These are phyloP conservation scores for Bufotes viridis DNA, from an alignment of 2,797 vertebrate genomes.

Conservation along the genomic window DNA sequence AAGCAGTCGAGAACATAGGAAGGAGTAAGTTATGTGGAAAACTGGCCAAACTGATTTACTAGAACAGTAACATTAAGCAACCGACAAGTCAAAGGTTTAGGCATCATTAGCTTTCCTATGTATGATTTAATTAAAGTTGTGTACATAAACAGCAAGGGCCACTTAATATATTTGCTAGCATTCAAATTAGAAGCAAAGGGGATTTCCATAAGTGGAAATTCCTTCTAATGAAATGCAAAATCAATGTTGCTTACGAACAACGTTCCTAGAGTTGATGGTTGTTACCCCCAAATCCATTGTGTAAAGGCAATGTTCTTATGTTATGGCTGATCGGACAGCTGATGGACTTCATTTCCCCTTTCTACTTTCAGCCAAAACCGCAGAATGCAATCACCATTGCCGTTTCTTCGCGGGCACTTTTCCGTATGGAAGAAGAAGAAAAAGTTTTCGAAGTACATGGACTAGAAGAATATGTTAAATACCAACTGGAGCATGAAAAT, in stretches of 20 bases:
- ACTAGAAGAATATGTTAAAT: slow-evolving; percentile 91
- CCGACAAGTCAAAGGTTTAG: background rate
- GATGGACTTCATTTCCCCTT: background rate
- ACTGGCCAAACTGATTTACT: too few relatives aligned
- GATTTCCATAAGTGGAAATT: background rate
- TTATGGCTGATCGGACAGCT: background rate
- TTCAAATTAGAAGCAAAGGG: background rate
- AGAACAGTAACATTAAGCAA: too few relatives aligned
- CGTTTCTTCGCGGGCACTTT: slow-evolving; percentile 91
- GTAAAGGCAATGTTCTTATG: background rate
- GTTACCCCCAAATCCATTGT: background rate
- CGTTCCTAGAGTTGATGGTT: background rate
- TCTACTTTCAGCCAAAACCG: slow-evolving; percentile 82
- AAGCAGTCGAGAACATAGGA: too few relatives aligned
- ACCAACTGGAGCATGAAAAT: slow-evolving; percentile 92
- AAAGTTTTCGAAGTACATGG: slow-evolving; percentile 87
- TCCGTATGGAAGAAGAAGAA: slow-evolving; percentile 93
- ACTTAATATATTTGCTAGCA: background rate
- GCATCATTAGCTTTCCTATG: background rate
- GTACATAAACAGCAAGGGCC: background rate
- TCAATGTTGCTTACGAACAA: background rate
- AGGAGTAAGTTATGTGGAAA: too few relatives aligned
- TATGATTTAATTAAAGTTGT: background rate
- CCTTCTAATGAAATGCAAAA: background rate
- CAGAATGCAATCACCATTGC: slow-evolving; percentile 94